These are phyloP conservation scores for Sciurus vulgaris DNA, from an alignment of 2,797 vertebrate genomes.

Conservation along the genomic window DNA sequence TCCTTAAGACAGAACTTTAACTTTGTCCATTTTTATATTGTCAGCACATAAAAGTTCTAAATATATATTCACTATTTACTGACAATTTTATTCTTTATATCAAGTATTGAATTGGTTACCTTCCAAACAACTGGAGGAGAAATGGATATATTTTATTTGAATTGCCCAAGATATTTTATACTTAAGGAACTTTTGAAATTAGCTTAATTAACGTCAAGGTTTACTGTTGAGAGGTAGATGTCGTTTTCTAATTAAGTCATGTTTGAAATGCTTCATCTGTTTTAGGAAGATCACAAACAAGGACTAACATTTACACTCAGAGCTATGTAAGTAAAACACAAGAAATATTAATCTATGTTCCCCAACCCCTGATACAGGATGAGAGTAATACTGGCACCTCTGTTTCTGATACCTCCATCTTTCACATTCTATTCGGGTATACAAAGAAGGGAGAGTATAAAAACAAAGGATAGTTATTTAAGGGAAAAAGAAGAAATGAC, in stretches of 20 bases:
- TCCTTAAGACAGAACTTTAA: not conserved
- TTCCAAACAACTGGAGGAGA: rapidly evolving
- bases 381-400: conserved; percentile 30
- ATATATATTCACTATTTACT: not conserved
- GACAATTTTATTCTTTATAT: not conserved
- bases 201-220: not conserved
- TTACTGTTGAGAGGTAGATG: not conserved
- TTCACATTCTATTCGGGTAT: not conserved
- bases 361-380: not conserved
- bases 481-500: not conserved
- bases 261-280: not conserved
- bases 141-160: not conserved
- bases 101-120: not conserved
- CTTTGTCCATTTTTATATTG: not conserved
- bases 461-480: conserved; percentile 23
- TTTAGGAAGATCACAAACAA: not conserved
- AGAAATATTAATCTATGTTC: not conserved
- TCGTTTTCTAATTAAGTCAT: conserved; percentile 5
- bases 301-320: not conserved
- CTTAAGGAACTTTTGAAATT: not conserved
- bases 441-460: not conserved
- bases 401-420: not conserved
- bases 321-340: not conserved
- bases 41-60: not conserved
- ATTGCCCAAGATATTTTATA: not conserved